A percentile compares a stretch with the other conserved stretches of the same genome.
phyloP scores from a whole-genome alignment of 2,113 vertebrate genomes.

The Actenoides hombroni region DNA sequence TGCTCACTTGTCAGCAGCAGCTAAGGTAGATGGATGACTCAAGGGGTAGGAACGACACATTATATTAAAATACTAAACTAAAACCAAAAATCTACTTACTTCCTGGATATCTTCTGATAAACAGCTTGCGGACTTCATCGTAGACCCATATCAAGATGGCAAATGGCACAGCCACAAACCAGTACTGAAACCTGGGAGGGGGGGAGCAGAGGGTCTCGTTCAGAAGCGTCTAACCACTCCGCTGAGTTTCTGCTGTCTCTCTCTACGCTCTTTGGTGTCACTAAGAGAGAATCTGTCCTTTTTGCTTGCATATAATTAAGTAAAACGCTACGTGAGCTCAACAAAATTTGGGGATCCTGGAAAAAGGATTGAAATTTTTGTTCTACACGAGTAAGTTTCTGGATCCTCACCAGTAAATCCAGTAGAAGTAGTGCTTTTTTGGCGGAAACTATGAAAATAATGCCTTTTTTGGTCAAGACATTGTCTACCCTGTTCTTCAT shows the following conservation, averaged over 20 bases:
- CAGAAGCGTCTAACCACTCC: neutral
- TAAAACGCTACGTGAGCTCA: neutral
- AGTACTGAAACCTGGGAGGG: conserved; percentile 75
- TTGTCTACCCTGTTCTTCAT: neutral
- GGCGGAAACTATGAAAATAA: neutral
- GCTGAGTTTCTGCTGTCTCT: neutral
- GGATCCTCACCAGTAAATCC: neutral
- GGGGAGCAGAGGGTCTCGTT: neutral
- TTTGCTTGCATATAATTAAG: neutral
- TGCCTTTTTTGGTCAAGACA: neutral
- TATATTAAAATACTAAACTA: neutral
- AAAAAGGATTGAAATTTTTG: neutral
- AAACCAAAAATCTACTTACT: conserved; percentile 64
- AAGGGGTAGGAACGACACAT: neutral
- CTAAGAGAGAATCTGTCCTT: neutral
- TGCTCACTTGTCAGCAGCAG: neutral
- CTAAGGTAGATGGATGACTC: neutral
- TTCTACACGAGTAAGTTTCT: neutral
- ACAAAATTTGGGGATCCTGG: neutral
- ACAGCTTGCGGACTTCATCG: conserved; percentile 78
- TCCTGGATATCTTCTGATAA: conserved; percentile 79
- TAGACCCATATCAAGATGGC: conserved; percentile 82
- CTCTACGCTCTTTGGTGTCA: neutral
- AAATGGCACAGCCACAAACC: conserved; percentile 75
- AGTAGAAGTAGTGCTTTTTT: neutral